Evolutionary conservation across 2,113 vertebrate genomes (phyloP).

Genomic region (Procapra przewalskii): DNA sequence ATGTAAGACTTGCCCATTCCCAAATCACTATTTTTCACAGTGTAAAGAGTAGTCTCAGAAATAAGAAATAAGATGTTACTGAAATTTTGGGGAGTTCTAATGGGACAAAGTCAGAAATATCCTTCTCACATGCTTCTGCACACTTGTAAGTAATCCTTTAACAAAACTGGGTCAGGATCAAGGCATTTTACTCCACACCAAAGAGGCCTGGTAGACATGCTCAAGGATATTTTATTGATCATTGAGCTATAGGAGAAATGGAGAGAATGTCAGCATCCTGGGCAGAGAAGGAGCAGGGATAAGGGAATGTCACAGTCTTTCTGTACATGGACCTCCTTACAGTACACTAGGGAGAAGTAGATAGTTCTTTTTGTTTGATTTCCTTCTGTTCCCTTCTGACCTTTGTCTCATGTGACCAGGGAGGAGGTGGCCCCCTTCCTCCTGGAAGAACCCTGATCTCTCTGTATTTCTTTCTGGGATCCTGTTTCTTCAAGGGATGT

Average conservation of each 20-base stretch:
- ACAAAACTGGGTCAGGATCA: background rate
- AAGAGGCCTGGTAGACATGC: background rate
- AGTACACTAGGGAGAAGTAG: background rate
- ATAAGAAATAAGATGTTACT: background rate
- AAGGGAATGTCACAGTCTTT: background rate
- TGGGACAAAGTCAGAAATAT: background rate
- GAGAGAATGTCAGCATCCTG: background rate
- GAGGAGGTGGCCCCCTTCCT: background rate
- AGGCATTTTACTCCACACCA: background rate
- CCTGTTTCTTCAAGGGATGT: background rate
- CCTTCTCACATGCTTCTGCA: background rate
- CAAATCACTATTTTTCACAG: background rate
- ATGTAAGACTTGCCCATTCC: background rate
- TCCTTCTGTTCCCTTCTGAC: background rate
- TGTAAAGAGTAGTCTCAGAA: background rate
- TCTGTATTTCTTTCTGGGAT: background rate
- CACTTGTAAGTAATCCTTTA: background rate
- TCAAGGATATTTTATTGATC: background rate
- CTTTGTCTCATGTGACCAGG: background rate
- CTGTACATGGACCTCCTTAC: background rate
- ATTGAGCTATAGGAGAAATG: background rate
- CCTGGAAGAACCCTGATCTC: background rate
- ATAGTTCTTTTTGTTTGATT: background rate
- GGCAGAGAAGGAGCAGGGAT: background rate
- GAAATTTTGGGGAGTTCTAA: background rate